Evolutionary conservation across 2,888 invertebrate species (phyloP).

Genomic region (Cheilosia grossa): DNA sequence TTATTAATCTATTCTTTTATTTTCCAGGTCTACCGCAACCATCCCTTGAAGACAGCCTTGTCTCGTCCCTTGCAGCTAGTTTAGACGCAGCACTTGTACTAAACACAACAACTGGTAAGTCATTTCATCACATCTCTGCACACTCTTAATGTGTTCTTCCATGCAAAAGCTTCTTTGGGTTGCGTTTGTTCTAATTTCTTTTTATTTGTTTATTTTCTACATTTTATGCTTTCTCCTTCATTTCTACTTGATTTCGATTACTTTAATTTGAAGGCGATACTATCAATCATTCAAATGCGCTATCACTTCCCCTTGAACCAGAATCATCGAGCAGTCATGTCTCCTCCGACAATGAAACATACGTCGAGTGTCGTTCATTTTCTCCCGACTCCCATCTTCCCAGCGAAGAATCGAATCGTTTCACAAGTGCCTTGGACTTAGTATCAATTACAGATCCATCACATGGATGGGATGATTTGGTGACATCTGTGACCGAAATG

Average conservation of each 20-base stretch:
- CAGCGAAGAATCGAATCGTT: conserved; percentile 61
- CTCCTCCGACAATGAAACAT: conserved; percentile 80
- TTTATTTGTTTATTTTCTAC: conserved; percentile 45
- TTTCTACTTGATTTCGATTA: conserved; percentile 52
- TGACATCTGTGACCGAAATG: conserved; percentile 62
- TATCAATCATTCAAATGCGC: conserved; percentile 47
- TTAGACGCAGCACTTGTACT: conserved; percentile 45
- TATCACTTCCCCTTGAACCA: conserved; percentile 59
- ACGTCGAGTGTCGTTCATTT: conserved; percentile 80
- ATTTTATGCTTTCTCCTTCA: conserved; percentile 36
- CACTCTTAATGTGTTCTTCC: neutral
- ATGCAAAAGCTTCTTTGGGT: conserved; percentile 15
- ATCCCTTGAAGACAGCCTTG: conserved; percentile 76
- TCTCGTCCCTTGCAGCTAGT: conserved; percentile 76
- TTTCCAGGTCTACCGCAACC: conserved; percentile 75
- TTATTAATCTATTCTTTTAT: conserved; percentile 6
- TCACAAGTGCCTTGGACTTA: conserved; percentile 64
- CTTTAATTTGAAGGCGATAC: conserved; percentile 56
- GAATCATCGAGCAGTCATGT: conserved; percentile 75
- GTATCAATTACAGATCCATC: conserved; percentile 61
- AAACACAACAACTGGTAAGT: conserved; percentile 47
- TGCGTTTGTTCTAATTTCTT: conserved; percentile 36
- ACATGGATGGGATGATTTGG: conserved; percentile 63
- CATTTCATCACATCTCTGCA: neutral
- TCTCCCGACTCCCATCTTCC: conserved; percentile 39